A percentile compares a stretch with the other conserved stretches of the same genome.
phyloP scores from a whole-genome alignment of 2,113 vertebrate species.

The Cnemophilus loriae region DNA sequence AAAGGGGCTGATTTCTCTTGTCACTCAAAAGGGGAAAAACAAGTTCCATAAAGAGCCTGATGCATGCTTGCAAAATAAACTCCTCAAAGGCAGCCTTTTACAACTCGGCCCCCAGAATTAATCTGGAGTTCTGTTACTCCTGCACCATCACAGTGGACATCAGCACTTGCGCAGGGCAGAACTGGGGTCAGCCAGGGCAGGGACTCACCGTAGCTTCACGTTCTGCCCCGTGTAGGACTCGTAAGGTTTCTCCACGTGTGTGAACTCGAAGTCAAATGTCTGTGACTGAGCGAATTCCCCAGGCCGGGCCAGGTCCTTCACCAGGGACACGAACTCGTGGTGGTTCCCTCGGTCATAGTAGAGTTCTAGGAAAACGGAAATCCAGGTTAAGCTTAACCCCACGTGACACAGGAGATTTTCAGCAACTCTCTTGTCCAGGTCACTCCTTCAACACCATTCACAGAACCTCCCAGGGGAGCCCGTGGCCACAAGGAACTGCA shows the following conservation, averaged over 20 bases:
- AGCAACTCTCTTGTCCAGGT: neutral
- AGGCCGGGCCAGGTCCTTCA: constrained; percentile 93
- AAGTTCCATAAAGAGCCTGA: neutral
- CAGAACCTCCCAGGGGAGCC: neutral
- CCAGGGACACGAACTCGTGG: constrained; percentile 96
- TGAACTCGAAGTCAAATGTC: constrained; percentile 97
- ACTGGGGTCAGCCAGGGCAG: neutral
- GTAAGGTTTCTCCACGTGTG: constrained; percentile 96
- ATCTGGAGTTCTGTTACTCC: neutral
- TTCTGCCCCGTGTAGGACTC: constrained; percentile 98
- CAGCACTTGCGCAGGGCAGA: neutral
- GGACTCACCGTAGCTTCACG: constrained; percentile 88
- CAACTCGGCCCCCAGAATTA: neutral
- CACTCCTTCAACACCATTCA: neutral
- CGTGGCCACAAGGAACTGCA: neutral
- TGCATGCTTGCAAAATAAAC: neutral
- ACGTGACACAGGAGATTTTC: neutral
- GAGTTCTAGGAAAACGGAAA: constrained; percentile 77
- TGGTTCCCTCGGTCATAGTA: constrained; percentile 98
- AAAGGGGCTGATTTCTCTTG: neutral
- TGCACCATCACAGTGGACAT: neutral
- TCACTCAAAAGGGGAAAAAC: neutral
- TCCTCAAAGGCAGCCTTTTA: neutral
- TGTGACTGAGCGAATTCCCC: constrained; percentile 94
- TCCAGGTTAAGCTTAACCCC: neutral